These are phyloP conservation scores for Meriones psammophilus DNA, from an alignment of 2,797 vertebrate genomes.

Conservation along the genomic window DNA sequence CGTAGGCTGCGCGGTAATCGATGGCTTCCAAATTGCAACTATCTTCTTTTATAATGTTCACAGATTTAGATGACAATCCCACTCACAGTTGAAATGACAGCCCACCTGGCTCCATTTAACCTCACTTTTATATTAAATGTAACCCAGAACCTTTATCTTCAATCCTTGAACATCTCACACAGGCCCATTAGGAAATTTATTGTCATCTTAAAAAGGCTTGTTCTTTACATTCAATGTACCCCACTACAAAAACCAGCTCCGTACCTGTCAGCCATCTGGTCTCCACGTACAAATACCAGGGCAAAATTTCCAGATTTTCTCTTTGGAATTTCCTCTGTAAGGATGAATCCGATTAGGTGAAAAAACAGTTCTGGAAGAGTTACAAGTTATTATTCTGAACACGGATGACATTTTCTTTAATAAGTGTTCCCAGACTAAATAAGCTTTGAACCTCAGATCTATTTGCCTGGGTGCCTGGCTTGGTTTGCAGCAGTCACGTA, in stretches of 20 bases:
- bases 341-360: constrained; percentile 87
- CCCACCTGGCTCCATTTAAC: constrained; percentile 90
- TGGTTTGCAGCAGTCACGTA: constrained; percentile 85
- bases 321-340: constrained; percentile 86
- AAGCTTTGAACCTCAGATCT: constrained; percentile 89
- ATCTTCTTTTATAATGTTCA: constrained; percentile 86
- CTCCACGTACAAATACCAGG: constrained; percentile 78
- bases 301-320: constrained; percentile 88
- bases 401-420: constrained; percentile 87
- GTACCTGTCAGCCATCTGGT: constrained; percentile 91
- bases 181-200: constrained; percentile 89
- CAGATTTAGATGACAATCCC: constrained; percentile 86
- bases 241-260: constrained; percentile 85
- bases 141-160: constrained; percentile 90
- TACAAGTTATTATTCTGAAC: constrained; percentile 88
- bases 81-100: constrained; percentile 81
- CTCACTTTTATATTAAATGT: constrained; percentile 87
- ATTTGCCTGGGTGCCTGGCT: constrained; percentile 79
- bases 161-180: constrained; percentile 89
- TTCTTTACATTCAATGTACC: constrained; percentile 88
- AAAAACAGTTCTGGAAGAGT: constrained; percentile 87
- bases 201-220: constrained; percentile 88
- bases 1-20: constrained; percentile 81
- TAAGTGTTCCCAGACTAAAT: constrained; percentile 86
- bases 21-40: constrained; percentile 87